These are phyloP conservation scores for Coregonus suidteri DNA, from an alignment of 2,797 vertebrate species.

Conservation along the genomic window DNA sequence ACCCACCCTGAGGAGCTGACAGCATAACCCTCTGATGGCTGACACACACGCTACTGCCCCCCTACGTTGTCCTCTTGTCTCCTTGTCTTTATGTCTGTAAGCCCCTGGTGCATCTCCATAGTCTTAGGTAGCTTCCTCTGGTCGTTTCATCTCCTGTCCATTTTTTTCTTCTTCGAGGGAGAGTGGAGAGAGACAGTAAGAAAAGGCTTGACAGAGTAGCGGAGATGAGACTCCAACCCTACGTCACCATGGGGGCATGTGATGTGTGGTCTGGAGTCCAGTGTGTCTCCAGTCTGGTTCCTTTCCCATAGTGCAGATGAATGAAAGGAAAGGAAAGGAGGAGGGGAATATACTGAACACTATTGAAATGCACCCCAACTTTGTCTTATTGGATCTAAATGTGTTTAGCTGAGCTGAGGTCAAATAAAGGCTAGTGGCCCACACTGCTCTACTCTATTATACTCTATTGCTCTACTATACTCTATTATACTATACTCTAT, in stretches of 20 bases:
- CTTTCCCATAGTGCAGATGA: too few species aligned
- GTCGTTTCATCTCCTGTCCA: too few species aligned
- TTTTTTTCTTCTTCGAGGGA: too few species aligned
- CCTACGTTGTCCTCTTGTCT: not conserved
- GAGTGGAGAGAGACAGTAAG: not conserved
- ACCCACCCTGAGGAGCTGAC: slow-evolving; percentile 19
- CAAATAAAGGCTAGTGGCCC: slow-evolving; percentile 21
- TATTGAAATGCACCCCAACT: slow-evolving; percentile 1
- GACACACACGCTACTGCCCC: slow-evolving; percentile 44
- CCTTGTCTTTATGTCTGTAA: slow-evolving; percentile 7
- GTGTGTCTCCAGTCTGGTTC: not conserved
- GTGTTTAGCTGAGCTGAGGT: slow-evolving; percentile 41
- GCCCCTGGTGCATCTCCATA: too few species aligned
- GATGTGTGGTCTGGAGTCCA: not conserved
- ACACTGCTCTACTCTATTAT: not conserved
- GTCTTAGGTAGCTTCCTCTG: too few species aligned
- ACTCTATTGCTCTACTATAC: too few species aligned
- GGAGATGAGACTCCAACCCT: not conserved
- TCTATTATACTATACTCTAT: too few species aligned
- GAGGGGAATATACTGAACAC: not conserved
- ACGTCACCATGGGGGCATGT: too few species aligned
- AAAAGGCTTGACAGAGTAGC: not conserved
- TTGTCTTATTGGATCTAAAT: not conserved
- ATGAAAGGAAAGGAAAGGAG: not conserved
- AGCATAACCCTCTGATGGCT: slow-evolving; percentile 33